Evolutionary conservation across 92 coral and sea anemone genomes (phyloP), one percentile per base, ranked within the genome.

Genomic region (Plumapathes pennacea): DNA sequence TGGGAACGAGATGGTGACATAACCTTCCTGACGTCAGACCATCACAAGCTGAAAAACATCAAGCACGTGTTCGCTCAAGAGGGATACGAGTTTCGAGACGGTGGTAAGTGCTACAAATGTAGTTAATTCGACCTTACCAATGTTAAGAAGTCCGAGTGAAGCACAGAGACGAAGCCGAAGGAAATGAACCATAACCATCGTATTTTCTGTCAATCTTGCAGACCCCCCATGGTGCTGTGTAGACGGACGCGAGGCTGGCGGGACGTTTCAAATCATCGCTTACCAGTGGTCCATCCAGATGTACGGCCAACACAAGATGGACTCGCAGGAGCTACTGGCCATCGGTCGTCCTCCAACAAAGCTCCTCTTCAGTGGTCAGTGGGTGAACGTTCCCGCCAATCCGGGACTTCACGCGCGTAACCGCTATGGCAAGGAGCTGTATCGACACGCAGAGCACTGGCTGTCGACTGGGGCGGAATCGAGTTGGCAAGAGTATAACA

Each of bases 1-100:
- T 88, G 96, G 96, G 96, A 88, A 45, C 50, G 96, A 46, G 96
- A 88, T 57, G 96, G 89, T n/a, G 96, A 88, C 24, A 78, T 88
- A 0, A 73, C 90, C 0, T 88, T 88, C 29, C 64, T 88, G 7
- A 77, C 96, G 8, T 50, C 78, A 15, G 83, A 88, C 42, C 83
- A 77, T 39, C 46, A 80, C 3, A 88, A 72, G 25, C 51, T 88
- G 25, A 31, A 53, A 32, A 60, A 40, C 45, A 72, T 73, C 45
- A 57, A 57, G 53, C 46, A 50, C 24, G 45, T 50, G 15, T 67
- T 82, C 40, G 48, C 24, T 45, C 54, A 67, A 9, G 54, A 81
- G 46, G 86, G 96, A 23, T 88, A 88, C 52, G 34, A 44, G 25
- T 50, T 78, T 26, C 60, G 69, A 8, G 79, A 83, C 2, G 36